These are phyloP conservation scores for Poecile montanus DNA, from an alignment of 2,797 vertebrate genomes.

Conservation along the genomic window DNA sequence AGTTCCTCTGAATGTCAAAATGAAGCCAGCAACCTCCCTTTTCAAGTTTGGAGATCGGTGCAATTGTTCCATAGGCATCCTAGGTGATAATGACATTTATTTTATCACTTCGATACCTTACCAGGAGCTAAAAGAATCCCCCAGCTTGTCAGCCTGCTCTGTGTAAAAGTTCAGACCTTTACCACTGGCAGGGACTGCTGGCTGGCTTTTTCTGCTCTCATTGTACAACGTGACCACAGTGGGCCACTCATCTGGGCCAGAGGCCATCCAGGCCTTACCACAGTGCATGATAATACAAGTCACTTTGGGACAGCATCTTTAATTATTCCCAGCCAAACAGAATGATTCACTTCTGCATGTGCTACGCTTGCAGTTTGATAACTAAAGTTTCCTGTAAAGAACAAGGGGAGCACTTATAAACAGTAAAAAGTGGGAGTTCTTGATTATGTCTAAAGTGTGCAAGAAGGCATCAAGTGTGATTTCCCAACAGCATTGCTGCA, in stretches of 20 bases:
- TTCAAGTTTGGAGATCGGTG: background rate
- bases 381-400: background rate
- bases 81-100: background rate
- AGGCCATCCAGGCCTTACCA: background rate
- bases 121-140: background rate
- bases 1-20: background rate
- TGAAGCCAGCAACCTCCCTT: background rate
- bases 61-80: background rate
- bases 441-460: background rate
- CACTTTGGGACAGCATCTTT: background rate
- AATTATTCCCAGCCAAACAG: background rate
- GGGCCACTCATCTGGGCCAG: background rate
- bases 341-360: conserved; percentile 14
- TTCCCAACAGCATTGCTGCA: conserved; percentile 3
- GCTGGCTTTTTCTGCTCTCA: background rate
- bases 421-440: background rate
- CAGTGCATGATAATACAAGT: background rate
- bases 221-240: background rate
- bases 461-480: background rate
- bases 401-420: background rate
- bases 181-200: background rate
- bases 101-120: background rate
- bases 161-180: background rate
- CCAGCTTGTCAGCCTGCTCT: background rate
- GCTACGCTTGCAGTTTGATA: background rate